Evolutionary conservation across 2,113 vertebrate genomes (phyloP).

Genomic region (Podarcis muralis): DNA sequence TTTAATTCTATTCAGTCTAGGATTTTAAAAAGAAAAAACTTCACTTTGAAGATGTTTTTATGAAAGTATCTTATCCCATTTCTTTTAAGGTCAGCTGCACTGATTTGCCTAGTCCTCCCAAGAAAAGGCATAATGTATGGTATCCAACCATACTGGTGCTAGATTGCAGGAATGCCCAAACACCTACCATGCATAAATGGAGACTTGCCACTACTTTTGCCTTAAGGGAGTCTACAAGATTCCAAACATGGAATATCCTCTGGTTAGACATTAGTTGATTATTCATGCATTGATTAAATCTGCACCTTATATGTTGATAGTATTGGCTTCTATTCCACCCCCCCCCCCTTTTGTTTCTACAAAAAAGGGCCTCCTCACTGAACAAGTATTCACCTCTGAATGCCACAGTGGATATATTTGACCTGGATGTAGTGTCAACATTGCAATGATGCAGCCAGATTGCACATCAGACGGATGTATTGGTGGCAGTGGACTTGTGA

Average conservation of each 20-base stretch:
- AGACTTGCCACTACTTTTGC: neutral
- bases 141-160: neutral
- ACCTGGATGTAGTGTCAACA: no score
- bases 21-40: neutral
- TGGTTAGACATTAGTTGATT: neutral
- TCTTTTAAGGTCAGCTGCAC: neutral
- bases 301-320: neutral
- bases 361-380: no score
- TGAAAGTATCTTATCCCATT: neutral
- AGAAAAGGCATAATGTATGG: neutral
- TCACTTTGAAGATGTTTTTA: neutral
- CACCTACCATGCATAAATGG: neutral
- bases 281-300: neutral
- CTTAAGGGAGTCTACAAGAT: neutral
- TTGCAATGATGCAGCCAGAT: no score
- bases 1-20: neutral
- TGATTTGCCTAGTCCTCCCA: neutral
- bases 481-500: no score
- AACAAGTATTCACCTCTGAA: no score
- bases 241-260: neutral
- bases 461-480: no score
- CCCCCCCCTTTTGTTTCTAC: no score
- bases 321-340: no score
- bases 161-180: neutral
- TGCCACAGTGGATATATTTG: no score